Base-by-base conservation (phyloP, 2,797 vertebrate genomes). In the Selene dorsalis region DNA sequence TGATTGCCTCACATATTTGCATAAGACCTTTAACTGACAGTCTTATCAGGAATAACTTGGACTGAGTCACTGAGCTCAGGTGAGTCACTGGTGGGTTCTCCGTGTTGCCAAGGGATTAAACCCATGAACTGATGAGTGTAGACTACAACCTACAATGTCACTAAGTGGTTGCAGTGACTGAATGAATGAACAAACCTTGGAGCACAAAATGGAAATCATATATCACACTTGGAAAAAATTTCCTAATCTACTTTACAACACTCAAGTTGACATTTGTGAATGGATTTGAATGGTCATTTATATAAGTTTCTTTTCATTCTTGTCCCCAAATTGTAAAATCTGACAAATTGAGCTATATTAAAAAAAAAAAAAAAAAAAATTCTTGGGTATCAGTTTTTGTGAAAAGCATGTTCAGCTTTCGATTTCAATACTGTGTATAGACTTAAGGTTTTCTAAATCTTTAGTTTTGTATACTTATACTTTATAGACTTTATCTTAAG, bases 1-100 rank as follows among this genome's bases (percentile, higher is more conserved):
- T 30, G 12, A 47, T 53, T 74, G 5, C 50, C n/a, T 6, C 52
- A n/a, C 3, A 30, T 22, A 56, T 82, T 75, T 73, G 58, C 75
- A 61, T 20, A 38, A 20, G 58, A 35, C 58, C 55, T 77, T 80
- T 75, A 43, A 47, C n/a, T 9, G 39, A 13, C 8, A 0, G 28
- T 30, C 10, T 79, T 57, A 48, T 72, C 55, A 47, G 0, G 16
- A 38, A 5, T 20, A 59, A 22, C 28, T 28, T 70, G 17, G 2
- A 28, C 39, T 69, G 55, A 30, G 58, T 76, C 38, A 2, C 28
- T 1, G 1, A 4, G 62, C 45, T 66, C 26, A 63, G 38, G 52
- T 17, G 52, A 50, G 20, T 35, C 52, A 30, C 22, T 16, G 22
- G 32, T 28, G 18, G 30, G 43, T 14, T 47, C 24, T 1, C n/a